Conservation (phyloP, 2,797 vertebrate species). For the Myotis myotis region DNA sequence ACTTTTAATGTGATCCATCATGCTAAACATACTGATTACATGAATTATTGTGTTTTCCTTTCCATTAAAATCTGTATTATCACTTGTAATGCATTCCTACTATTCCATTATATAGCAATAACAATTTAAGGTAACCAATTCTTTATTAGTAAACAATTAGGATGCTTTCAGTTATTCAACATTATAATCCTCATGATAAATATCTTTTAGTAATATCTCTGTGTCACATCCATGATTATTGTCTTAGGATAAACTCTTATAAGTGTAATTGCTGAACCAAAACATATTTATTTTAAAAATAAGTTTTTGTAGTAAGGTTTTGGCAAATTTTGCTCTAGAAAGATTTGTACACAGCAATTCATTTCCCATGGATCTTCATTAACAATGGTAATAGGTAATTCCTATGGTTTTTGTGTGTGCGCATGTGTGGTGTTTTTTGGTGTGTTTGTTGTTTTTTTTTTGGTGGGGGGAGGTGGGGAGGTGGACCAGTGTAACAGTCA, state of each 20-base stretch:
- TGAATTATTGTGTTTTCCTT: not conserved
- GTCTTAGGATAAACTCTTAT: not conserved
- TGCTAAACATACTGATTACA: conserved; percentile 32
- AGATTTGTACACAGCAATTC: not conserved
- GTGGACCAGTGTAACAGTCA: not conserved
- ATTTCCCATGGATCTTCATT: not conserved
- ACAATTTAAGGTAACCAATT: conserved; percentile 11
- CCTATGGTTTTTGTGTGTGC: too few relatives aligned
- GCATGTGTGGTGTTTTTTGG: too few relatives aligned
- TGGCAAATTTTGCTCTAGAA: not conserved
- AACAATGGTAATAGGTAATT: not conserved
- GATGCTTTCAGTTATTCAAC: not conserved
- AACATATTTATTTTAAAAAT: not conserved
- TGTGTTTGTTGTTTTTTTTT: too few relatives aligned
- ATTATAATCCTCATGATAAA: not conserved
- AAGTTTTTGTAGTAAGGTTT: not conserved
- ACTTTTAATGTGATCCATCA: not conserved
- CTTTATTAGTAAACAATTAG: conserved; percentile 24
- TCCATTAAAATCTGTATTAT: not conserved
- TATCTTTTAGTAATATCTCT: not conserved
- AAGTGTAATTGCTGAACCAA: not conserved
- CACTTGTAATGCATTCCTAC: not conserved
- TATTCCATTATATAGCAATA: not conserved
- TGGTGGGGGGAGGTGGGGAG: not conserved
- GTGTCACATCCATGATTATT: not conserved